Conservation (phyloP, 2,797 vertebrate species). For the Lepidocolaptes lacrymiger region DNA sequence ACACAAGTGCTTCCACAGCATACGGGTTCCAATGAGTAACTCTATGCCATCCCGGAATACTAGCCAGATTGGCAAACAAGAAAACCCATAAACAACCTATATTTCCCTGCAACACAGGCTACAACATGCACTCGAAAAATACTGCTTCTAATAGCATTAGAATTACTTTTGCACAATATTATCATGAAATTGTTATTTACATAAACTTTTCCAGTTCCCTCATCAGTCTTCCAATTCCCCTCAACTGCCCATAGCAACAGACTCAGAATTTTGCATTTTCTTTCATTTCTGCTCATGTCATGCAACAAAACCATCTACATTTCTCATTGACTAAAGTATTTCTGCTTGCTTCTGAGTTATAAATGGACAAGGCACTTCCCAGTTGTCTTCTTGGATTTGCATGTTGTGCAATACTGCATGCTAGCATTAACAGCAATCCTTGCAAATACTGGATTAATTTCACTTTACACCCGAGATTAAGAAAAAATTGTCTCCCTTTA, state of each 20-base stretch:
- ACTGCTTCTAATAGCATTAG: background rate
- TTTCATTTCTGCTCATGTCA: background rate
- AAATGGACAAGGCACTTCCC: background rate
- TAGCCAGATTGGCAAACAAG: background rate
- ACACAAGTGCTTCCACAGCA: background rate
- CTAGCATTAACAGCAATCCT: background rate
- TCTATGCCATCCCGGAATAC: background rate
- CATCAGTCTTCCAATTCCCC: background rate
- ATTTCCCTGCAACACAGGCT: background rate
- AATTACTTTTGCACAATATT: background rate
- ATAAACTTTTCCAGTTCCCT: background rate
- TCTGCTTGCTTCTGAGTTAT: background rate
- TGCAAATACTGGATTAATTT: background rate
- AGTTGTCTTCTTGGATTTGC: background rate
- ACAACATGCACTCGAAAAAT: background rate
- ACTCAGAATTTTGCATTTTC: background rate
- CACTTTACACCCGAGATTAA: background rate
- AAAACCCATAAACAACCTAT: background rate
- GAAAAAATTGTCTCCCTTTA: background rate
- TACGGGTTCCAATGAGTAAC: background rate
- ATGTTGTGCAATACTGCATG: background rate
- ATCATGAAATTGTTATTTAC: background rate
- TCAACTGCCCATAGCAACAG: background rate
- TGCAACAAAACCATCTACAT: background rate
- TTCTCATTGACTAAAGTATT: background rate